Percentiles rank a stretch among this genome's conserved stretches.
Evolutionary conservation across 2,113 vertebrate genomes (phyloP).

Genomic region (Lycaon pictus): DNA sequence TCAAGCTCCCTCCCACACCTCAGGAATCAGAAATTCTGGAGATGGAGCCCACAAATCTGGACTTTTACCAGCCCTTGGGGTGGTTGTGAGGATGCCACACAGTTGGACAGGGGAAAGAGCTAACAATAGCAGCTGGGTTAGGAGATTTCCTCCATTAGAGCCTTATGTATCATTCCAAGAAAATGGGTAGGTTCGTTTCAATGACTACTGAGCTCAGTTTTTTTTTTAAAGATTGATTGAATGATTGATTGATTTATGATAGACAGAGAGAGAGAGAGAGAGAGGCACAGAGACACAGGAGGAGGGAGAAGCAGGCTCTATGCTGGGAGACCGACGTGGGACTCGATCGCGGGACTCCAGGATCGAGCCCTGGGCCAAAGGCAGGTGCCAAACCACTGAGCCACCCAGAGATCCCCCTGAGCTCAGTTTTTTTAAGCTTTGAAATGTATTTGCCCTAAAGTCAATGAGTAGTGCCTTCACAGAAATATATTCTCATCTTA

Average conservation of each 20-base stretch:
- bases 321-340: no score
- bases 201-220: not conserved
- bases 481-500: constrained; percentile 21
- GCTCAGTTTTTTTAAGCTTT: not conserved
- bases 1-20: not conserved
- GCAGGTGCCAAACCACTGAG: no score
- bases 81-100: not conserved
- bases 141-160: not conserved
- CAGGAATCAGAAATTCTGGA: not conserved
- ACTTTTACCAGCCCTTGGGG: not conserved
- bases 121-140: not conserved
- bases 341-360: no score
- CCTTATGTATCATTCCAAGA: not conserved
- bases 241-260: no score
- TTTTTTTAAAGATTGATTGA: not conserved
- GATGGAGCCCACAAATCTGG: not conserved
- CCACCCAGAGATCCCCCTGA: not conserved
- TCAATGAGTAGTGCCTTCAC: not conserved
- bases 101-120: not conserved
- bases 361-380: no score
- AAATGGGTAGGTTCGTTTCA: not conserved
- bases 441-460: not conserved
- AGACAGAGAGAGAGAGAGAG: no score
- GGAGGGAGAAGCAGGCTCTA: no score
- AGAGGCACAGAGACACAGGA: no score